phyloP scores from a whole-genome alignment of 2,888 invertebrate species.

The Tipula lateralis region DNA sequence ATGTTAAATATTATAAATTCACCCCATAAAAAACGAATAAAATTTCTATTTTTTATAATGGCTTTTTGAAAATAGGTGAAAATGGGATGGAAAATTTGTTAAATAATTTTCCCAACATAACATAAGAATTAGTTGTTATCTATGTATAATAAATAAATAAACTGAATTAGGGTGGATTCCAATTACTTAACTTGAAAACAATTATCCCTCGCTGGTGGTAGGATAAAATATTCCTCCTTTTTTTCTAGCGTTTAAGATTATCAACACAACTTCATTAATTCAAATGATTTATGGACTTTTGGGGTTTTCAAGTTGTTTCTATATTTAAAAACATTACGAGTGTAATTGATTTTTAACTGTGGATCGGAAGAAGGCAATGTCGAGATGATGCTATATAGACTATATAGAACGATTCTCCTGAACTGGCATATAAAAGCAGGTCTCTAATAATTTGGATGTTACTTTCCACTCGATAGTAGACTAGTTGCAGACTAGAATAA shows the following conservation, averaged over 20 bases:
- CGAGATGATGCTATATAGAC: too few relatives aligned
- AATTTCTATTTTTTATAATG: not conserved
- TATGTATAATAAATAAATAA: not conserved
- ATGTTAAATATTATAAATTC: not conserved
- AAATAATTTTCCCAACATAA: slow-evolving; percentile 3
- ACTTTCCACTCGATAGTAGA: too few relatives aligned
- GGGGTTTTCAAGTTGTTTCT: not conserved
- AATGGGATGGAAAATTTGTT: slow-evolving; percentile 24
- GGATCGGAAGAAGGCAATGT: too few relatives aligned
- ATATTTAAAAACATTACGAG: not conserved
- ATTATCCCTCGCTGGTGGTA: not conserved
- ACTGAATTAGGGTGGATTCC: not conserved
- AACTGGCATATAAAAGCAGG: too few relatives aligned
- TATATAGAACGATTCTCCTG: too few relatives aligned
- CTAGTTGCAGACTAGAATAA: too few relatives aligned
- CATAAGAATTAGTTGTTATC: slow-evolving; percentile 24
- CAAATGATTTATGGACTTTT: not conserved
- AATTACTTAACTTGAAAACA: slow-evolving; percentile 15
- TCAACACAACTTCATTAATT: not conserved
- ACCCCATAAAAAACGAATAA: not conserved
- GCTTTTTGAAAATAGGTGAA: slow-evolving; percentile 9
- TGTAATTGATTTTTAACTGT: too few relatives aligned
- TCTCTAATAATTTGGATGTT: too few relatives aligned
- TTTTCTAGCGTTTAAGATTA: not conserved
- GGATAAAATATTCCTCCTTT: slow-evolving; percentile 11